Base-by-base conservation (phyloP, 1,140 invertebrate genomes). In the Phocides pigmalion region DNA sequence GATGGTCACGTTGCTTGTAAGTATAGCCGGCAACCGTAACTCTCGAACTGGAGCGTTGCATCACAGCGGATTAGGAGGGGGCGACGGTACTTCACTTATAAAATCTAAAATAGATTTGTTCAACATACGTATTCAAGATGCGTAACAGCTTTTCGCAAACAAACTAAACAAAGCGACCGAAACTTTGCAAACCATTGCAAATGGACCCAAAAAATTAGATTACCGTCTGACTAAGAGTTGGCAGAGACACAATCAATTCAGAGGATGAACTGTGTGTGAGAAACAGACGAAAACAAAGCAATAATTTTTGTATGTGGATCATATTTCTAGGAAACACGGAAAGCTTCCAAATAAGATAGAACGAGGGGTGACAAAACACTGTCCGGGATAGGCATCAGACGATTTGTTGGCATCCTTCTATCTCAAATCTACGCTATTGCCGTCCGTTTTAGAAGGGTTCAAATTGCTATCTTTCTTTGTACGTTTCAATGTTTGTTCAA, bases 201-300 rank as follows among this genome's bases (percentile, higher is more conserved):
- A 22, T 17, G 16, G 20, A 8, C 3, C 32, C 32, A 11, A 35
- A 35, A 35, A 41, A 32, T 17, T 17, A 53, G 50, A 17, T 41
- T 41, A 41, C 39, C 15, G 39, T 12, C 37, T 14, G 37, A 53
- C 35, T 25, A 53, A 14, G 49, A 62, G 20, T 70, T 66, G 32
- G 62, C 58, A 68, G 59, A 42, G 37, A 41, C 47, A 54, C 53
- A 59, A 64, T 63, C 63, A 37, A 74, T 62, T 58, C 42, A 46
- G 25, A 32, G 44, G 61, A 70, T 68, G 63, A 64, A 64, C 61
- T 66, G 20, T 47, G 32, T 46, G 66, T 46, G n/a, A 42, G 54
- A 49, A 50, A 70, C 44, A 78, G 70, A 79, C 73, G 62, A 84
- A 82, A 84, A 84, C 82, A 82, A 78, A 70, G 68, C 69, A 28